Conservation (phyloP, 2,797 vertebrate species). For the Megalops cyprinoides region DNA sequence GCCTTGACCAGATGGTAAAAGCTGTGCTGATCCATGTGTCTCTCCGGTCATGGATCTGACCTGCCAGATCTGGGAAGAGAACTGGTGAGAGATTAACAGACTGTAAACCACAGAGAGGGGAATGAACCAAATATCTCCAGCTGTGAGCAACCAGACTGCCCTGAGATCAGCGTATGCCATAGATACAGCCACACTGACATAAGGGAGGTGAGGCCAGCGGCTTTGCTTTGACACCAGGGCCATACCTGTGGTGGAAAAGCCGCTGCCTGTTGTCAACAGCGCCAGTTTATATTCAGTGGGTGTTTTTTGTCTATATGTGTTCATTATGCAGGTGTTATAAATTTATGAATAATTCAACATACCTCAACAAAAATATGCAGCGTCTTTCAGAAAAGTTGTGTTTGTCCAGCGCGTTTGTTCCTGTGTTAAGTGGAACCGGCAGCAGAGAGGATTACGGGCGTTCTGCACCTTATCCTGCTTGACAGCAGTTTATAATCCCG, state of each 20-base stretch:
- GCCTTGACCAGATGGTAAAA: background rate
- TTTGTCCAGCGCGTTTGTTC: background rate
- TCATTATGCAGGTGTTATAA: background rate
- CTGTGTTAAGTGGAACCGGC: background rate
- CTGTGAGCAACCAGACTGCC: background rate
- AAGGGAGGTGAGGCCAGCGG: background rate
- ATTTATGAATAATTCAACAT: slow-evolving; percentile 8
- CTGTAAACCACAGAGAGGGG: background rate
- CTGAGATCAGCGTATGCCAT: background rate
- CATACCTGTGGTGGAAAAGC: background rate
- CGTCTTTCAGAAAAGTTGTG: background rate
- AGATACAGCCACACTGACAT: background rate
- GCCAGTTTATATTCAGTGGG: background rate
- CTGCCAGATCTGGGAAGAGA: background rate
- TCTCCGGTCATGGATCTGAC: background rate
- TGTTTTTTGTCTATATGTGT: background rate
- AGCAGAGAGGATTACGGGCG: background rate
- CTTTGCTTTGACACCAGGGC: background rate
- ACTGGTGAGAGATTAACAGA: background rate
- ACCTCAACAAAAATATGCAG: background rate
- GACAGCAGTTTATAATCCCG: background rate
- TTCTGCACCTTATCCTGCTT: background rate
- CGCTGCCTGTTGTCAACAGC: background rate
- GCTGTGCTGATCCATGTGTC: background rate
- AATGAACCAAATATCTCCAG: background rate